Evolutionary conservation across 2,888 invertebrate genomes (phyloP).

Genomic region (Venusia cambrica): DNA sequence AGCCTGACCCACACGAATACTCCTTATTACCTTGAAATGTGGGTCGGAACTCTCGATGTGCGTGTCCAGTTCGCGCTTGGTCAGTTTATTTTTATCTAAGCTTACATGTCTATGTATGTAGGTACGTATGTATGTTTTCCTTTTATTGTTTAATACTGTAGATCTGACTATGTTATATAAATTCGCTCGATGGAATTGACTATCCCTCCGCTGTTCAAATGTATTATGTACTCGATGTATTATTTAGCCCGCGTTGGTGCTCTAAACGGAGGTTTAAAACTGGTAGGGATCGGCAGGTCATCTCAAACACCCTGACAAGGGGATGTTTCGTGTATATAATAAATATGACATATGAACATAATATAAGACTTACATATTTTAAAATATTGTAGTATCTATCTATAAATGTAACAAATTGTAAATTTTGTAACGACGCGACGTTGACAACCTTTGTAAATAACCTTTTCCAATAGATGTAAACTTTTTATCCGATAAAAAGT

Average conservation of each 20-base stretch:
- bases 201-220: slow-evolving; percentile 15
- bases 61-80: too few species aligned
- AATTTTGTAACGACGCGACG: slow-evolving; percentile 10
- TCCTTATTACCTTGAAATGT: too few species aligned
- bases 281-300: slow-evolving; percentile 41
- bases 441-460: too few species aligned
- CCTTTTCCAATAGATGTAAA: too few species aligned
- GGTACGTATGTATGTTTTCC: slow-evolving; percentile 1
- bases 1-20: too few species aligned
- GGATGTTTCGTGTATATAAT: slow-evolving; percentile 33
- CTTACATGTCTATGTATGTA: not conserved
- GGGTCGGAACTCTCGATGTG: too few species aligned
- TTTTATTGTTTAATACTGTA: slow-evolving; percentile 11
- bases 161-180: slow-evolving; percentile 17
- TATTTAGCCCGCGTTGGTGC: slow-evolving; percentile 49
- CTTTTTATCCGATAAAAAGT: too few species aligned
- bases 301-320: slow-evolving; percentile 27
- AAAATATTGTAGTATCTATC: slow-evolving; percentile 61
- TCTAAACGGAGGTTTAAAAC: slow-evolving; percentile 31
- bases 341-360: slow-evolving; percentile 39
- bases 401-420: slow-evolving; percentile 33
- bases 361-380: slow-evolving; percentile 67
- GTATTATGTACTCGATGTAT: too few species aligned
- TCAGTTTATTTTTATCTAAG: not conserved
- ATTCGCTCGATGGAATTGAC: slow-evolving; percentile 27